phyloP scores from a whole-genome alignment of 2,797 vertebrate genomes.

The Sarcophilus harrisii region DNA sequence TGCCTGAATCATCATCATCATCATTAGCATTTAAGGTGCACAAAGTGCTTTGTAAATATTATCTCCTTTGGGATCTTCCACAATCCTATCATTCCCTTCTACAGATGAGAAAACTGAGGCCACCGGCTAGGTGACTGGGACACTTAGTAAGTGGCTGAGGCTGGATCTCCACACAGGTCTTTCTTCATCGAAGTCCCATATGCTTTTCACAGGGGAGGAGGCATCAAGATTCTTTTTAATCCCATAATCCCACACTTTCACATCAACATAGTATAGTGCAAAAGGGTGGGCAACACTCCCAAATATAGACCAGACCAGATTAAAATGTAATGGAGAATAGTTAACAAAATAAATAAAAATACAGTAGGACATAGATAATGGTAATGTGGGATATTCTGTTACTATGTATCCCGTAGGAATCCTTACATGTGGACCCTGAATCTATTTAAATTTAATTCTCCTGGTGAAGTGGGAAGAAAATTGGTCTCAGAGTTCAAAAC shows the following conservation, averaged over 20 bases:
- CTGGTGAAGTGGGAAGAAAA: background rate
- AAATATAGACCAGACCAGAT: background rate
- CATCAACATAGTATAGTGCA: background rate
- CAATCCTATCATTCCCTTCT: background rate
- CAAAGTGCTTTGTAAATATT: background rate
- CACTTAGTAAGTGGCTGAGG: background rate
- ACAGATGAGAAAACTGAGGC: background rate
- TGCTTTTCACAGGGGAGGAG: background rate
- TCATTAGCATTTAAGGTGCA: background rate
- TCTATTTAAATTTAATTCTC: background rate
- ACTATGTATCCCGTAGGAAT: background rate
- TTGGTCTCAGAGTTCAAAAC: background rate
- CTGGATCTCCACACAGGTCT: background rate
- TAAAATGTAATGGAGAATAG: background rate
- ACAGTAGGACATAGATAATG: background rate
- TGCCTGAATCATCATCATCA: background rate
- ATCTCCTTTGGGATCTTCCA: background rate
- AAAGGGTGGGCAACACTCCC: background rate
- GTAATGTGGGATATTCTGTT: background rate
- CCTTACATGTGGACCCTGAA: background rate
- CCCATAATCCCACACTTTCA: background rate
- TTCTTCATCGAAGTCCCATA: background rate
- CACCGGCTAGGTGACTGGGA: background rate
- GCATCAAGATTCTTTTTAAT: background rate
- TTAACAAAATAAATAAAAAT: background rate